Base-by-base conservation (phyloP, 1,140 invertebrate species). In the Anastatus disparis region DNA sequence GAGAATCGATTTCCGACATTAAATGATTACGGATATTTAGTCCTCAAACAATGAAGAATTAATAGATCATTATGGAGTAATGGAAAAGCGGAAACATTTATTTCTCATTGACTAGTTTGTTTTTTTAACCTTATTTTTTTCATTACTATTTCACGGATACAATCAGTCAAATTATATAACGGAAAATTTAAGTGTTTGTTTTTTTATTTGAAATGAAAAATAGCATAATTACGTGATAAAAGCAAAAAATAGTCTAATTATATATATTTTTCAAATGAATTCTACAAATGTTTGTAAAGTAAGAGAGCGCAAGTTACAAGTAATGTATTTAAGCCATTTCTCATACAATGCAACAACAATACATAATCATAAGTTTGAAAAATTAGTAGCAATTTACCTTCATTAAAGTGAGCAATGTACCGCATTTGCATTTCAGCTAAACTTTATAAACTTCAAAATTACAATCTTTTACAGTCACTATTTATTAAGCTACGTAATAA, bases 361-460 rank as follows among this genome's bases (percentile, higher is more conserved):
- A 20, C 17, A 58, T 58, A 40, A 29, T 58, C 55, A 58, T 58
- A 24, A 46, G 38, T 46, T 61, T 61, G 40, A 61, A 61, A 61
- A 44, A 61, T 61, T 61, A 61, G 58, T 38, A 13, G 38, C 40
- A 44, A 61, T 61, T 61, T 61, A 61, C 40, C 40, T 61, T 61
- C 58, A 61, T 61, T 40, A 61, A 58, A 58, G 31, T 58, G 55
- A 58, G 35, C 31, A 31, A 58, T 38, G 9, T 24, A 20, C 17
- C 8, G 35, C 55, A 58, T 58, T 58, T 58, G 40, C 35, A 58
- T 58, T 22, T 42, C 20, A 58, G 22, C 6, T 31, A 40, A 42
- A 10, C 12, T 42, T 20, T 40, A 58, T 40, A 58, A 6, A 24
- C 40, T 40, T 58, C 1, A 22, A 42, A 58, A 58, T 58, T 24